A percentile compares a stretch with the other conserved stretches of the same genome.
These are phyloP conservation scores for Coturnix japonica DNA, from an alignment of 2,113 vertebrate genomes.

Conservation along the genomic window DNA sequence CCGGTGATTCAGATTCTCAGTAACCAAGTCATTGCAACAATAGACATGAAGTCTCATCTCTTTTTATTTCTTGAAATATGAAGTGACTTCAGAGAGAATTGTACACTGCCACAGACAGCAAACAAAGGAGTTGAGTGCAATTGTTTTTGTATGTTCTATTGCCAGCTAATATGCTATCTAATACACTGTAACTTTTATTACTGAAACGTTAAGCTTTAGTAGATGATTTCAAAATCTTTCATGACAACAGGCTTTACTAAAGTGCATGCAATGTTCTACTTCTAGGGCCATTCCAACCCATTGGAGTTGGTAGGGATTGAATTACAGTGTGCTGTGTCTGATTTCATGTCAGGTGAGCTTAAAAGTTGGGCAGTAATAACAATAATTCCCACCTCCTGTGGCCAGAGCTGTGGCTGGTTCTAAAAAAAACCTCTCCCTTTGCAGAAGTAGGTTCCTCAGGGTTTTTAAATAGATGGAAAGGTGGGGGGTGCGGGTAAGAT, in stretches of 20 bases:
- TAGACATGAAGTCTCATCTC: background rate
- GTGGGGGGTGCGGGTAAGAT: fast-evolving
- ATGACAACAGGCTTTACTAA: background rate
- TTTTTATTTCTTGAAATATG: constrained; percentile 29
- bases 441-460: background rate
- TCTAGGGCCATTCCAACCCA: background rate
- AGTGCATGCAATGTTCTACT: background rate
- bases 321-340: background rate
- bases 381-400: background rate
- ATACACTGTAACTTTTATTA: background rate
- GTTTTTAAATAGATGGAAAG: background rate
- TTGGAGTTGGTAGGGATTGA: background rate
- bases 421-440: background rate
- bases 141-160: background rate
- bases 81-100: background rate
- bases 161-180: background rate
- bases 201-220: background rate
- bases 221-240: background rate
- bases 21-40: background rate
- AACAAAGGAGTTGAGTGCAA: background rate
- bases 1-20: background rate
- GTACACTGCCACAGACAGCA: background rate
- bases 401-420: background rate
- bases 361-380: background rate
- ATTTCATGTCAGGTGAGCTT: background rate